These are phyloP conservation scores for Hypselothyrea guttata DNA, from an alignment of 2,888 invertebrate genomes.

Conservation along the genomic window DNA sequence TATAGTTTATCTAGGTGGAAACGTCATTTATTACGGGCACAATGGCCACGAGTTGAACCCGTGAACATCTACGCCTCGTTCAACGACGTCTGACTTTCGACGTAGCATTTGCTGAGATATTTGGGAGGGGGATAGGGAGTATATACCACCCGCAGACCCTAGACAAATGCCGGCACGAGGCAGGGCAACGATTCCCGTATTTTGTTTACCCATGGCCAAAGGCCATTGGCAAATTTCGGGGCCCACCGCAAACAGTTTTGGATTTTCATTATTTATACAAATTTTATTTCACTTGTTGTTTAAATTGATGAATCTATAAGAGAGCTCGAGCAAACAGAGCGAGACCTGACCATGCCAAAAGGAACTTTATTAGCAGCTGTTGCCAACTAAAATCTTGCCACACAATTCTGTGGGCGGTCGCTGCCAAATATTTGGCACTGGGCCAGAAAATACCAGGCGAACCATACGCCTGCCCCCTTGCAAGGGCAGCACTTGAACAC, in stretches of 20 bases:
- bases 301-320: constrained; percentile 26
- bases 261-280: not conserved
- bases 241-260: constrained; percentile 6
- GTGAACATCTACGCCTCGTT: constrained; percentile 43
- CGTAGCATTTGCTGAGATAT: constrained; percentile 4
- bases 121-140: not conserved
- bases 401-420: constrained; percentile 40
- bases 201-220: constrained; percentile 27
- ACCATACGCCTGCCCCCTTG: constrained; percentile 8
- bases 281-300: constrained; percentile 4
- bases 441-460: constrained; percentile 34
- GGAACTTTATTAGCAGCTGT: constrained; percentile 60
- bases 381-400: constrained; percentile 46
- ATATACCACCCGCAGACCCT: constrained; percentile 2
- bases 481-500: constrained; percentile 29
- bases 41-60: constrained; percentile 50
- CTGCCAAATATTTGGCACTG: constrained; percentile 34
- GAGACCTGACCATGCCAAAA: constrained; percentile 67
- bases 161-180: constrained; percentile 38
- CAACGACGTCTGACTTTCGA: constrained; percentile 1
- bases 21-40: constrained; percentile 60
- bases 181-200: constrained; percentile 9
- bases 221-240: constrained; percentile 9
- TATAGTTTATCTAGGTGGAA: constrained; percentile 3
- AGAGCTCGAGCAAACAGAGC: constrained; percentile 5